Evolutionary conservation across 1,140 invertebrate genomes (phyloP).

Genomic region (Drosophila guanche): DNA sequence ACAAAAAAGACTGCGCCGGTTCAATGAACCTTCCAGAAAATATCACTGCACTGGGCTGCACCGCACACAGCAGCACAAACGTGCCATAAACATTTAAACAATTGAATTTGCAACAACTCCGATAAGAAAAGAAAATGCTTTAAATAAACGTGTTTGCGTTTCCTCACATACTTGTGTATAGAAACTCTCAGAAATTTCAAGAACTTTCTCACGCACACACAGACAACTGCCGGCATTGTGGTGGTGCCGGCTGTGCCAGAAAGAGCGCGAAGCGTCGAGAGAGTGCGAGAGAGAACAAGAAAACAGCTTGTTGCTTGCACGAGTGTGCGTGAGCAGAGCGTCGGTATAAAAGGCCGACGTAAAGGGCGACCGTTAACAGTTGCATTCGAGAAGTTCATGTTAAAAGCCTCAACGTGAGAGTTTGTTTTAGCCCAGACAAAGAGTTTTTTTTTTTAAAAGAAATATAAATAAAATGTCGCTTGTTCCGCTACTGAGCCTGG

Average conservation of each 20-base stretch:
- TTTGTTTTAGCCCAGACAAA: constrained; percentile 24
- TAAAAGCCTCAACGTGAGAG: not conserved
- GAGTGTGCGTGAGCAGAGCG: constrained; percentile 43
- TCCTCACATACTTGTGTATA: constrained; percentile 14
- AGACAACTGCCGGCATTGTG: constrained; percentile 3
- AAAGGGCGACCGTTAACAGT: constrained; percentile 17
- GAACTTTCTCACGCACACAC: constrained; percentile 45
- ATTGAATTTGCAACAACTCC: constrained; percentile 13
- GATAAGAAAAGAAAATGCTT: constrained; percentile 37
- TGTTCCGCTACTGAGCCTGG: constrained; percentile 70
- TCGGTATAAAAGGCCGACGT: constrained; percentile 58
- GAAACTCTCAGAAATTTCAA: constrained; percentile 56
- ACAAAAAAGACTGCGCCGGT: constrained; percentile 43
- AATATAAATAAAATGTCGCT: constrained; percentile 69
- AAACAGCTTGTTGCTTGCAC: constrained; percentile 5
- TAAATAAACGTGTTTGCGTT: constrained; percentile 35
- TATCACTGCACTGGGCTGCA: constrained; percentile 18
- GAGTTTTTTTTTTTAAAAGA: constrained; percentile 6
- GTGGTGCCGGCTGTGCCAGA: constrained; percentile 37
- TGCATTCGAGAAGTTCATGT: constrained; percentile 22
- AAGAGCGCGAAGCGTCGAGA: constrained; percentile 60
- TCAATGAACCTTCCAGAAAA: constrained; percentile 57
- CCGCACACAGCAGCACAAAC: constrained; percentile 11
- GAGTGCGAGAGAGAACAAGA: constrained; percentile 30
- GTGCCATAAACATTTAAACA: constrained; percentile 33